Conservation (phyloP, 1,140 invertebrate genomes). For the Metopolophium dirhodum region DNA sequence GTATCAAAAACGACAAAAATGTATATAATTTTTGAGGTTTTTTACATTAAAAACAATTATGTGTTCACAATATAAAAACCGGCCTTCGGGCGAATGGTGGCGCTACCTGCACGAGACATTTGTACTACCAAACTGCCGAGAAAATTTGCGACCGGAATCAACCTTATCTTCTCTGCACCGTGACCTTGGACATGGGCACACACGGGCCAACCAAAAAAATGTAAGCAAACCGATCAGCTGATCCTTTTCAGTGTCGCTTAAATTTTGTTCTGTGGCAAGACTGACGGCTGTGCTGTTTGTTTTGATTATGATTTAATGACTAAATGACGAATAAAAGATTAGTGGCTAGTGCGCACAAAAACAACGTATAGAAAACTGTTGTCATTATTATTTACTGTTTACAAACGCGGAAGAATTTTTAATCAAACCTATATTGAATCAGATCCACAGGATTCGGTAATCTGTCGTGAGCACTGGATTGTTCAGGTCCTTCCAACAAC, state of each 20-base stretch:
- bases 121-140: too few relatives aligned
- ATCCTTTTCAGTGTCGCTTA: too few relatives aligned
- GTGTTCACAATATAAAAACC: too few relatives aligned
- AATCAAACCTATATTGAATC: background rate
- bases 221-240: background rate
- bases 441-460: too few relatives aligned
- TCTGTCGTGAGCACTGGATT: background rate
- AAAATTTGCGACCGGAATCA: too few relatives aligned
- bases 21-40: too few relatives aligned
- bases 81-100: too few relatives aligned
- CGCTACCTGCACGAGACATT: too few relatives aligned
- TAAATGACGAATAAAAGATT: constrained; percentile 26
- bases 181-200: too few relatives aligned
- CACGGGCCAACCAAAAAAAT: background rate
- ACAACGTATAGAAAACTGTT: background rate
- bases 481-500: background rate
- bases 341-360: constrained; percentile 25
- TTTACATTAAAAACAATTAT: too few relatives aligned
- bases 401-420: background rate
- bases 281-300: constrained; percentile 45
- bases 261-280: constrained; percentile 24
- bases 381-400: background rate
- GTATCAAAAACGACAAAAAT: too few relatives aligned
- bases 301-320: constrained; percentile 37
- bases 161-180: too few relatives aligned